These are phyloP conservation scores for Hippoglossus stenolepis DNA, from an alignment of 2,113 vertebrate genomes.

Conservation along the genomic window DNA sequence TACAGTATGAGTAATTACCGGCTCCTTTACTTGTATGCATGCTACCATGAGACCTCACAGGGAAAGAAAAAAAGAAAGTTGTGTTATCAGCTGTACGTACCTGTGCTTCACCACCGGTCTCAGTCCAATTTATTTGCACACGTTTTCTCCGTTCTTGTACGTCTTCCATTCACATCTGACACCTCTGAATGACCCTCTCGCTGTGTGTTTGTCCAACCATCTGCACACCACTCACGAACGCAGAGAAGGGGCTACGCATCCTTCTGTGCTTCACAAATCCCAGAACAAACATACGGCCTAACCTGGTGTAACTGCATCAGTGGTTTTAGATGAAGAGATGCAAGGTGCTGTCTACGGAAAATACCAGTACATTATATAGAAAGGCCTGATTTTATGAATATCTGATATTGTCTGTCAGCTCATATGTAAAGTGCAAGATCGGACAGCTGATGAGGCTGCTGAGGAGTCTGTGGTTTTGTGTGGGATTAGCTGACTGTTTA, in stretches of 20 bases:
- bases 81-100: conserved; percentile 32
- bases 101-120: conserved; percentile 32
- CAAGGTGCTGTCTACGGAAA: conserved; percentile 6
- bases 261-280: conserved; percentile 20
- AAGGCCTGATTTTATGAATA: conserved; percentile 23
- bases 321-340: conserved; percentile 14
- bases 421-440: conserved; percentile 4
- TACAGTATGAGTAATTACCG: background rate
- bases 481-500: too few species aligned
- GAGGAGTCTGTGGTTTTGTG: too few species aligned
- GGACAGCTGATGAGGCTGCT: background rate
- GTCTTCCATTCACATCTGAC: conserved; percentile 11
- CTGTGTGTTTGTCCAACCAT: conserved; percentile 43
- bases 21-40: conserved; percentile 15
- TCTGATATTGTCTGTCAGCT: conserved; percentile 2
- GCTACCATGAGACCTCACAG: conserved; percentile 10
- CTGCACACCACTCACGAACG: conserved; percentile 23
- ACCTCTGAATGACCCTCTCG: conserved; percentile 47
- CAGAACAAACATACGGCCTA: conserved; percentile 33
- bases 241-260: conserved; percentile 2
- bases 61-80: conserved; percentile 11
- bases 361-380: conserved; percentile 29
- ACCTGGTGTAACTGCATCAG: conserved; percentile 7
- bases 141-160: conserved; percentile 19
- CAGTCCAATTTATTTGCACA: conserved; percentile 50